phyloP scores from a whole-genome alignment of 2,797 vertebrate species.

The Syngnathus acus region DNA sequence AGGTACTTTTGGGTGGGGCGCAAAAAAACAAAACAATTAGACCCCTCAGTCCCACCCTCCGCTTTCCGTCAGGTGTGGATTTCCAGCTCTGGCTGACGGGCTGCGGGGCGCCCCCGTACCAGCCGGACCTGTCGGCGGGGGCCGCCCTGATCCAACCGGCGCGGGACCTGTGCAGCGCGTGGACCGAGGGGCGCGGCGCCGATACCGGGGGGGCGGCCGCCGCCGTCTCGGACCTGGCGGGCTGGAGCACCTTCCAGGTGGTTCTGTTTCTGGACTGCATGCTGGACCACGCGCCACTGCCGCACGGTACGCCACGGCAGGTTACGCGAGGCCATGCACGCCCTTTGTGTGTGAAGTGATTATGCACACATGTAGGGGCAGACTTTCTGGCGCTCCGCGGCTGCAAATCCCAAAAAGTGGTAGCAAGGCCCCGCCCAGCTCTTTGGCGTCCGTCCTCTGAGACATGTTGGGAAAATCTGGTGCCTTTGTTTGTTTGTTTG shows the following conservation, averaged over 20 bases:
- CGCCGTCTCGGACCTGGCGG: slow-evolving; percentile 75
- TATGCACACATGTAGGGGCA: too few species aligned
- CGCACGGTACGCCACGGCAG: slow-evolving; percentile 63
- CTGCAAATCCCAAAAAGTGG: too few species aligned
- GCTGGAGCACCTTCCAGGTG: slow-evolving; percentile 92
- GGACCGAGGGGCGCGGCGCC: slow-evolving; percentile 73
- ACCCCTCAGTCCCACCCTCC: slow-evolving; percentile 8
- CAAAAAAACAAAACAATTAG: too few species aligned
- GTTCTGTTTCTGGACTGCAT: slow-evolving; percentile 91
- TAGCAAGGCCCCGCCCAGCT: too few species aligned
- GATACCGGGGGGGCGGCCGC: slow-evolving; percentile 59
- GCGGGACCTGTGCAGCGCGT: slow-evolving; percentile 82
- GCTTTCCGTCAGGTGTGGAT: slow-evolving; percentile 75
- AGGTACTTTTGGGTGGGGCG: slow-evolving; percentile 59
- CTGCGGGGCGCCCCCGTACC: slow-evolving; percentile 79
- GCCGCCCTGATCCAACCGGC: slow-evolving; percentile 79
- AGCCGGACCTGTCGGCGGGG: slow-evolving; percentile 89
- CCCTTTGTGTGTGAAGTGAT: too few species aligned
- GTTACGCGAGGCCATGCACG: too few species aligned
- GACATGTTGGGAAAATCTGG: too few species aligned
- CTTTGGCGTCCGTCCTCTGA: too few species aligned
- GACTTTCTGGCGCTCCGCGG: too few species aligned
- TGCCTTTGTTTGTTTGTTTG: too few species aligned
- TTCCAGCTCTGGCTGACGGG: slow-evolving; percentile 75
- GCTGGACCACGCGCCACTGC: slow-evolving; percentile 81